Conservation (phyloP, 2,113 vertebrate genomes). For the Mixornis gularis region DNA sequence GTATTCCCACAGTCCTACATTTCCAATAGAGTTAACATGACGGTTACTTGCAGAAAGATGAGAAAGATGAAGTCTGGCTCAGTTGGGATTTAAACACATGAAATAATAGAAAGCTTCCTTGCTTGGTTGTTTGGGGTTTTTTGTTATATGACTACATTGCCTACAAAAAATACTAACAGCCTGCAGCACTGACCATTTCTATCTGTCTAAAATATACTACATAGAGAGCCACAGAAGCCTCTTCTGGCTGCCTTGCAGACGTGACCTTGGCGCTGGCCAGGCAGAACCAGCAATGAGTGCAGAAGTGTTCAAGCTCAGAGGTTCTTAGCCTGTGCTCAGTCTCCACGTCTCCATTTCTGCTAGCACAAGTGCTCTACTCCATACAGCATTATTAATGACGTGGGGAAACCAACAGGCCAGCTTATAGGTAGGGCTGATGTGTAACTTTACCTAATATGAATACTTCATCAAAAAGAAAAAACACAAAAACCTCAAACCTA, state of each 20-base stretch:
- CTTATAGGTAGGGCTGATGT: not conserved
- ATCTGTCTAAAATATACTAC: not conserved
- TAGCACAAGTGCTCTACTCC: not conserved
- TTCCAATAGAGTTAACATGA: conserved; percentile 39
- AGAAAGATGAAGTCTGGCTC: conserved; percentile 37
- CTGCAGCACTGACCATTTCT: not conserved
- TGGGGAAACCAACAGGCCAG: not conserved
- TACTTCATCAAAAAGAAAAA: not conserved
- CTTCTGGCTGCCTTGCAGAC: not conserved
- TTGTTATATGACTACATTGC: not conserved
- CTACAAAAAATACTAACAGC: not conserved
- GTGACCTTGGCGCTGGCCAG: not conserved
- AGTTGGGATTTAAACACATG: not conserved
- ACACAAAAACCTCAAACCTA: not conserved
- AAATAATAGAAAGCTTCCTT: not conserved
- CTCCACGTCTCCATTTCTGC: not conserved
- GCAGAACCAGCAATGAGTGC: not conserved
- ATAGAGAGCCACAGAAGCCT: not conserved
- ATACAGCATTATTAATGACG: not conserved
- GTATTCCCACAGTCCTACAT: conserved; percentile 31
- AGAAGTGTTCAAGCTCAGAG: not conserved
- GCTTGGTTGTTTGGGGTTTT: not conserved
- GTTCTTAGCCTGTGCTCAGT: not conserved
- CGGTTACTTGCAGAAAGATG: not conserved
- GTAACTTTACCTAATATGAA: not conserved